phyloP scores from a whole-genome alignment of 2,113 vertebrate genomes.

The Isurus oxyrinchus region DNA sequence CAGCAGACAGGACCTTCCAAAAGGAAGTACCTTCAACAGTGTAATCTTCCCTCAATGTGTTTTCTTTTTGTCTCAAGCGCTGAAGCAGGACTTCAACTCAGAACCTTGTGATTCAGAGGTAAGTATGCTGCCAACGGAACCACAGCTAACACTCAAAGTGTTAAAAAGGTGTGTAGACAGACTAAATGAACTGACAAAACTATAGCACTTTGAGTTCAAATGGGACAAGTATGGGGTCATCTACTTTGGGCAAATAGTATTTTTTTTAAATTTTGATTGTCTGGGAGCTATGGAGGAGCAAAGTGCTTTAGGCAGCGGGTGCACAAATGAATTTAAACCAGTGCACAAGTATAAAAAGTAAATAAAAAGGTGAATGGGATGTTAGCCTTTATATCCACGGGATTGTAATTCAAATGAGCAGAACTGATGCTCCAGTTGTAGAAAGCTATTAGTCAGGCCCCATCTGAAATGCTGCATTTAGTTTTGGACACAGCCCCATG shows the following conservation, averaged over 20 bases:
- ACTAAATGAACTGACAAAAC: too few species aligned
- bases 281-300: neutral
- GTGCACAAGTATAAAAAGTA: neutral
- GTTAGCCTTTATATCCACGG: neutral
- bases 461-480: neutral
- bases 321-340: neutral
- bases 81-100: too few species aligned
- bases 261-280: neutral
- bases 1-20: neutral
- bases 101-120: neutral
- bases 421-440: neutral
- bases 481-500: neutral
- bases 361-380: neutral
- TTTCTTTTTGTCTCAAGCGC: neutral
- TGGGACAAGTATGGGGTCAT: too few species aligned
- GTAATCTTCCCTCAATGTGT: neutral
- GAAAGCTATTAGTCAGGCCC: neutral
- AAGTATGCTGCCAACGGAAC: too few species aligned
- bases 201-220: too few species aligned
- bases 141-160: neutral
- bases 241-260: neutral
- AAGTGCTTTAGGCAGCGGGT: neutral
- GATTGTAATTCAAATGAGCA: neutral
- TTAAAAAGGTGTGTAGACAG: neutral
- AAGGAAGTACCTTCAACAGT: too few species aligned